A percentile compares a stretch with the other conserved stretches of the same genome.
These are phyloP conservation scores for Tachina lurida DNA, from an alignment of 2,888 invertebrate genomes.

Conservation along the genomic window DNA sequence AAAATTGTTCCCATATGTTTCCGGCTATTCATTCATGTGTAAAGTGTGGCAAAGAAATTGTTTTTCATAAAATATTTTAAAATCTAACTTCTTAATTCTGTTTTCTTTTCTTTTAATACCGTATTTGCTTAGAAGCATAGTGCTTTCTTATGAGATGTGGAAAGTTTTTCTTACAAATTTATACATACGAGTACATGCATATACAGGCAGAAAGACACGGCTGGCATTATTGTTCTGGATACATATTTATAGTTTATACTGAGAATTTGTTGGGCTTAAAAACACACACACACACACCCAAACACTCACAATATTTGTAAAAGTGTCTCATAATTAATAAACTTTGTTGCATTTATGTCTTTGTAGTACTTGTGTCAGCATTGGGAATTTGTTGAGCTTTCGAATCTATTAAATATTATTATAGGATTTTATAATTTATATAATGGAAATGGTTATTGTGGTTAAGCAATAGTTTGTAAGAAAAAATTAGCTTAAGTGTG, in stretches of 20 bases:
- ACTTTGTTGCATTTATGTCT: constrained; percentile 37
- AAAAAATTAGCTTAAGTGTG: background rate
- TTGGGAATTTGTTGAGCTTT: constrained; percentile 24
- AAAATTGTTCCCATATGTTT: constrained; percentile 34
- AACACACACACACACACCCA: background rate
- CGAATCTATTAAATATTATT: constrained; percentile 64
- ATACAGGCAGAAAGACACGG: constrained; percentile 10
- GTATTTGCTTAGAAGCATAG: background rate
- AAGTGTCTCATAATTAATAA: constrained; percentile 57
- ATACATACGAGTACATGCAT: background rate
- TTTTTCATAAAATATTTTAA: constrained; percentile 24
- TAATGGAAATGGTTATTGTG: constrained; percentile 61
- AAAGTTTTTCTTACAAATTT: constrained; percentile 20
- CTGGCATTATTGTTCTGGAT: constrained; percentile 16
- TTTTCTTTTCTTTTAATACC: constrained; percentile 1
- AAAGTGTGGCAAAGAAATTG: constrained; percentile 33
- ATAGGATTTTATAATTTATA: constrained; percentile 53
- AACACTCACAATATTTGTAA: constrained; percentile 32
- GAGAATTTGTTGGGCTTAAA: constrained; percentile 8
- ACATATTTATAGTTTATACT: background rate
- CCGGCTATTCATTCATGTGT: background rate
- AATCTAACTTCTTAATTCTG: constrained; percentile 23
- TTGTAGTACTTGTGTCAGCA: constrained; percentile 6
- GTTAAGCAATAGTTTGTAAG: constrained; percentile 37
- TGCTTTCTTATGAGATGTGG: background rate